These are phyloP conservation scores for Sander vitreus DNA, from an alignment of 2,113 vertebrate genomes.

Conservation along the genomic window DNA sequence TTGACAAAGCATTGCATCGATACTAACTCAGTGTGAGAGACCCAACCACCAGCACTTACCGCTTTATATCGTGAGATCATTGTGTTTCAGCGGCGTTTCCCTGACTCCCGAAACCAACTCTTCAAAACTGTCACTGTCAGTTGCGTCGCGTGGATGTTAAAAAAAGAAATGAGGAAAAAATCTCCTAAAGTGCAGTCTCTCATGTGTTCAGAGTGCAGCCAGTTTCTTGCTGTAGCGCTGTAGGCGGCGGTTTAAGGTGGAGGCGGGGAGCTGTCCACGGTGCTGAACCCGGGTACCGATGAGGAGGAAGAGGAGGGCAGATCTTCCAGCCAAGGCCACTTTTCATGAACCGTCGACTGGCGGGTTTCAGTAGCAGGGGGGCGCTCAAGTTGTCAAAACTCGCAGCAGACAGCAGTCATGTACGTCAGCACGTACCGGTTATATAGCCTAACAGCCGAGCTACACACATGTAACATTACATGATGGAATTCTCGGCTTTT, in stretches of 20 bases:
- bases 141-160: slow-evolving; percentile 26
- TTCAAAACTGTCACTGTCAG: slow-evolving; percentile 47
- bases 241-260: slow-evolving; percentile 21
- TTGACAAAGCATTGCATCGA: background rate
- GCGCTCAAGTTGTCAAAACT: slow-evolving; percentile 7
- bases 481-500: background rate
- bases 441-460: slow-evolving; percentile 52
- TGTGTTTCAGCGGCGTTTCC: slow-evolving; percentile 35
- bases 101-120: slow-evolving; percentile 44
- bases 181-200: background rate
- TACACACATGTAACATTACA: slow-evolving; percentile 14
- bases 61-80: slow-evolving; percentile 83
- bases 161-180: slow-evolving; percentile 2
- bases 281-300: slow-evolving; percentile 76
- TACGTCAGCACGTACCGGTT: slow-evolving; percentile 53
- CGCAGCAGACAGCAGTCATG: slow-evolving; percentile 55
- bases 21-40: background rate
- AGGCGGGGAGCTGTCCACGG: slow-evolving; percentile 80
- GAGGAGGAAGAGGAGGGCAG: slow-evolving; percentile 21
- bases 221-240: slow-evolving; percentile 25
- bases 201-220: slow-evolving; percentile 35
- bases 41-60: slow-evolving; percentile 71
- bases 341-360: background rate
- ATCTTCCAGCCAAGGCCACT: slow-evolving; percentile 33
- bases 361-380: background rate